Evolutionary conservation across 1,140 invertebrate species (phyloP), one percentile per base, ranked within the genome.

Genomic region (Agrilus planipennis): DNA sequence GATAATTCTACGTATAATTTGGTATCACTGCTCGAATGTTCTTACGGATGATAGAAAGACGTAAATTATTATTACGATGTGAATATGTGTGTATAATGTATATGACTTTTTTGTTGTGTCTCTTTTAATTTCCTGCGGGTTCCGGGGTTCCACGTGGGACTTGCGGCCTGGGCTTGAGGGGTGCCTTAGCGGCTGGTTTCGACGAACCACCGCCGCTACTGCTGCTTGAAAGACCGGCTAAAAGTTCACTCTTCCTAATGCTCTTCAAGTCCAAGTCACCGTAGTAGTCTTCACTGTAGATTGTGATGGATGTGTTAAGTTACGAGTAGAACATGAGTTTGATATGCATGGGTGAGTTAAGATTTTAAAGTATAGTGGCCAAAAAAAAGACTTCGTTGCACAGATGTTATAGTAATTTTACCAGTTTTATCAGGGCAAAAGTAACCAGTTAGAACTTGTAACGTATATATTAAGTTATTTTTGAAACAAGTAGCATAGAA

Each of bases 281-380:
- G 60, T 93, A 93, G 76, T 93, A 93, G 76, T 92, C 87, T 75
- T 91, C 88, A 75, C 89, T 89, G 76, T 66, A 68, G 73, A 71
- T 12, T n/a, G n/a, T n/a, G n/a, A n/a, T n/a, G n/a, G n/a, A n/a
- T n/a, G 15, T 12, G 27, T 28, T 28, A 28, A 14, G 15, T n/a
- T 28, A 14, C 27, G 27, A 12, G 27, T 14, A 28, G 27, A 14
- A 28, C n/a, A 14, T 28, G n/a, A 28, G 2, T n/a, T n/a, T 12
- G n/a, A n/a, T n/a, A n/a, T n/a, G n/a, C n/a, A n/a, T n/a, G n/a
- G n/a, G n/a, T n/a, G n/a, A n/a, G n/a, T n/a, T n/a, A n/a, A n/a
- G n/a, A n/a, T n/a, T n/a, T n/a, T n/a, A n/a, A n/a, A n/a, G n/a
- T n/a, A n/a, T n/a, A n/a, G n/a, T n/a, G n/a, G n/a, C n/a, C n/a